These are phyloP conservation scores for Proteles cristata DNA, from an alignment of 2,113 vertebrate species.

Conservation along the genomic window DNA sequence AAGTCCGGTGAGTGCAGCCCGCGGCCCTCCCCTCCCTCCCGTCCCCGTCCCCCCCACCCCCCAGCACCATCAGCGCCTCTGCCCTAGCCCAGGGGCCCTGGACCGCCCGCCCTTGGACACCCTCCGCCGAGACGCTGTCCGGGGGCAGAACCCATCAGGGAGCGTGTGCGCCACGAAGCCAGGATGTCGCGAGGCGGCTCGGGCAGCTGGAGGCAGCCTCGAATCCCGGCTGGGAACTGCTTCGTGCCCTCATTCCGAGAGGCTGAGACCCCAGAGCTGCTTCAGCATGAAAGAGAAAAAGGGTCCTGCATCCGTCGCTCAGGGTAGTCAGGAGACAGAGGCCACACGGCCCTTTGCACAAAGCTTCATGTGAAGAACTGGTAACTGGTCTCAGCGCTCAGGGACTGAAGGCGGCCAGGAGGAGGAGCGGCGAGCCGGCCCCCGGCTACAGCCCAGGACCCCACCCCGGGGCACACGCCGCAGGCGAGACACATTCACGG, in stretches of 20 bases:
- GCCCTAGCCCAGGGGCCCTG: neutral
- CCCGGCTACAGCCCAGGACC: neutral
- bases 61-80: neutral
- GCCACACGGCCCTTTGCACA: neutral
- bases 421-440: neutral
- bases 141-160: accelerated
- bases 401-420: neutral
- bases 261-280: neutral
- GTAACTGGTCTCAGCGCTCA: neutral
- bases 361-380: neutral
- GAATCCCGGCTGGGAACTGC: too few relatives aligned
- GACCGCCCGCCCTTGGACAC: neutral
- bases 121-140: neutral
- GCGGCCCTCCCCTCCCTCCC: neutral
- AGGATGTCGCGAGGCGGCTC: accelerated
- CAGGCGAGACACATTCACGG: neutral
- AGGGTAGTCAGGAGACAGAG: neutral
- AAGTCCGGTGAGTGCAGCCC: neutral
- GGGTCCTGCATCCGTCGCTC: accelerated
- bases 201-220: neutral
- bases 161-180: neutral
- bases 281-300: neutral
- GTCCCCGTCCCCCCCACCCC: neutral
- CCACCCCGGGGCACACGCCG: neutral
- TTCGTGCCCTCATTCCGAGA: neutral